Percentiles rank a stretch among this genome's conserved stretches.
Conservation (phyloP, 2,888 invertebrate species). For the Trissoscelio sp. region DNA sequence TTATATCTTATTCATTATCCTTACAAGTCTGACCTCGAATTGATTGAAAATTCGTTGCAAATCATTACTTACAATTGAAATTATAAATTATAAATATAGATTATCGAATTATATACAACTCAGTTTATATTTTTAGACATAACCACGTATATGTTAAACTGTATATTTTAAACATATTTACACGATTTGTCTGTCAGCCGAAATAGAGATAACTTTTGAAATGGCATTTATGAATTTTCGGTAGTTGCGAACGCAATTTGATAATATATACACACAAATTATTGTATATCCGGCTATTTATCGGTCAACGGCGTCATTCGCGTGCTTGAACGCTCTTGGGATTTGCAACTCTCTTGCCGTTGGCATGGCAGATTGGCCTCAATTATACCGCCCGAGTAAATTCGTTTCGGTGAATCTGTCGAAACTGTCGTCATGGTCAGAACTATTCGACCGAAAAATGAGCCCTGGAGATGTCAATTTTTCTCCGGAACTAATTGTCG, state of each 20-base stretch:
- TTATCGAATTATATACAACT: too few relatives aligned
- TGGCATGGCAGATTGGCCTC: slow-evolving; percentile 64
- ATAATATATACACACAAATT: slow-evolving; percentile 35
- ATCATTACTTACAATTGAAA: too few relatives aligned
- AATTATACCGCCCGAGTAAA: slow-evolving; percentile 72
- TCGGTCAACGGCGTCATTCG: slow-evolving; percentile 56
- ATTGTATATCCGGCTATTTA: slow-evolving; percentile 64
- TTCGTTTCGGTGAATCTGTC: slow-evolving; percentile 72
- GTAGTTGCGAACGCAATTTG: slow-evolving; percentile 36
- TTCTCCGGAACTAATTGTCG: slow-evolving; percentile 71
- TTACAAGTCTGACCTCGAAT: too few relatives aligned
- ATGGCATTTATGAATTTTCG: slow-evolving; percentile 25
- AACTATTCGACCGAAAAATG: slow-evolving; percentile 58
- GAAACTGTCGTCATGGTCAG: slow-evolving; percentile 63
- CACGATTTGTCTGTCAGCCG: slow-evolving; percentile 1
- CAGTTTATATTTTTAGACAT: too few relatives aligned
- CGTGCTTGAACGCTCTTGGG: slow-evolving; percentile 39
- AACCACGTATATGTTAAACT: too few relatives aligned
- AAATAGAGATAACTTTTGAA: slow-evolving; percentile 40
- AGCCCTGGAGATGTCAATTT: slow-evolving; percentile 50
- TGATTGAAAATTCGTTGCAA: too few relatives aligned
- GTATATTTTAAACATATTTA: slow-evolving; percentile 4
- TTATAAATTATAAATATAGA: too few relatives aligned
- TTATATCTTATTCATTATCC: too few relatives aligned
- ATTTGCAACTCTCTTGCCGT: slow-evolving; percentile 44